These are phyloP conservation scores for Gouania willdenowi DNA, from an alignment of 2,797 vertebrate species.

Conservation along the genomic window DNA sequence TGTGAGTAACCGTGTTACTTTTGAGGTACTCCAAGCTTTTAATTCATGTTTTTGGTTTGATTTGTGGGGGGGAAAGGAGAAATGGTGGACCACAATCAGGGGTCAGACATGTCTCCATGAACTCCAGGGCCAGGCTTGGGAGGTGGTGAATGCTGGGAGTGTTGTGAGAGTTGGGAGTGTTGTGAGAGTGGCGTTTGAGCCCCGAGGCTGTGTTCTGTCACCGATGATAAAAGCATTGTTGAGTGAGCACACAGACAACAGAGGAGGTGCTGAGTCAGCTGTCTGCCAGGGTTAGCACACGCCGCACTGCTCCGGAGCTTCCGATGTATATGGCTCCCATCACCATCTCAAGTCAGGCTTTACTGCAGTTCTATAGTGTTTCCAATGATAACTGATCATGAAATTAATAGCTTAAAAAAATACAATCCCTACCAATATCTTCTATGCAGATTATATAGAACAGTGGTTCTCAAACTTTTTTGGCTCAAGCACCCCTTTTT, in stretches of 20 bases:
- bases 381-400: too few relatives aligned
- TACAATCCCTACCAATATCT: too few relatives aligned
- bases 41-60: neutral
- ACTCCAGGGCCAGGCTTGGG: constrained; percentile 36
- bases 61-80: constrained; percentile 7
- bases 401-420: too few relatives aligned
- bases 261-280: constrained; percentile 69
- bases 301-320: constrained; percentile 38
- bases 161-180: constrained; percentile 28
- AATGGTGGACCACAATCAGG: constrained; percentile 11
- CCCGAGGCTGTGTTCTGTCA: constrained; percentile 57
- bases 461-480: too few relatives aligned
- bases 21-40: too few relatives aligned
- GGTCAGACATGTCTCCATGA: constrained; percentile 35
- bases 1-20: too few relatives aligned
- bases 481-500: too few relatives aligned
- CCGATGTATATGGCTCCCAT: constrained; percentile 34
- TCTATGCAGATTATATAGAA: too few relatives aligned
- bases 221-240: constrained; percentile 52
- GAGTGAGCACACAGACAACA: constrained; percentile 60
- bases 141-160: constrained; percentile 33
- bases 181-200: constrained; percentile 22
- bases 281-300: constrained; percentile 60
- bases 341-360: constrained; percentile 16
- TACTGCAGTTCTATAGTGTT: too few relatives aligned